Evolutionary conservation across 2,113 vertebrate genomes (phyloP), one percentile per base, ranked within the genome.

Genomic region (Electrona antarctica): DNA sequence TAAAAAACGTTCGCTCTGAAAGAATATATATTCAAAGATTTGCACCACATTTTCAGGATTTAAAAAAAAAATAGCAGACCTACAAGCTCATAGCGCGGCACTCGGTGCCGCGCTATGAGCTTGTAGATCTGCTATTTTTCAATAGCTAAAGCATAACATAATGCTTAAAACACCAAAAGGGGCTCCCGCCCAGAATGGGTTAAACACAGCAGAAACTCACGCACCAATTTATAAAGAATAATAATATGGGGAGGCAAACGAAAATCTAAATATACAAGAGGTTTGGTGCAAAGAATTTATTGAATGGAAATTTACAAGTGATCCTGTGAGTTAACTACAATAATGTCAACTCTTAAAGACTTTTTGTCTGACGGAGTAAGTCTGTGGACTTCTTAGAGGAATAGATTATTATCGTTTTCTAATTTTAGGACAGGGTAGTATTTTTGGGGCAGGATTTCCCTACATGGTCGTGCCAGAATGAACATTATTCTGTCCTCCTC

Each of bases 391-490:
- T 75, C 67, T 21, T 74, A 13, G 47, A 77, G 76, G 74, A 57
- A 60, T 60, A 50, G 51, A 29, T 52, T 55, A 14, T 76, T 41
- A 41, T 74, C 56, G 47, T 59, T 9, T 12, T 82, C 80, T 89
- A 85, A 88, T 82, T 89, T 89, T 91, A 91, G 88, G 76, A 73
- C 80, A 49, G 79, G 45, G 77, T 87, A 83, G 82, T 81, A 69
- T 85, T 91, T 91, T 88, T 89, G 75, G 21, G 71, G 83, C 82
- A 84, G 88, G 89, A 89, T 86, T 87, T 88, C 88, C 90, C 82
- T 86, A 89, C 79, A 90, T 89, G 90, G 88, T 69, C 11, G 51
- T 75, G 87, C 82, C 89, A 90, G 86, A 80, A 77, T 60, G 84
- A 87, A 82, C 64, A 55, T 72, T 57, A 69, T 50, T 77, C 77